Conservation (phyloP, 2,797 vertebrate genomes). For the Anabas testudineus region DNA sequence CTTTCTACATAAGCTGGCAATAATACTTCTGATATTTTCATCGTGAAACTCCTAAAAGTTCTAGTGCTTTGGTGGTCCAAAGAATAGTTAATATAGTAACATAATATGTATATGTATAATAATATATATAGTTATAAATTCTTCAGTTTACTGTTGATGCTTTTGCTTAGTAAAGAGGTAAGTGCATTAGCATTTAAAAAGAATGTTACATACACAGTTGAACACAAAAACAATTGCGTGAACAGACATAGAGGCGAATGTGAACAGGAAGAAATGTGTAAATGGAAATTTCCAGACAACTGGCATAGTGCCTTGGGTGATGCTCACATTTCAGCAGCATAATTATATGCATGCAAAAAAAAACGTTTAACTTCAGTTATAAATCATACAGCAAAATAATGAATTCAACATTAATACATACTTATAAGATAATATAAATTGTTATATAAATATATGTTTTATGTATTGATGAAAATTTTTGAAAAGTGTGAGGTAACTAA, state of each 20-base stretch:
- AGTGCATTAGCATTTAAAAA: background rate
- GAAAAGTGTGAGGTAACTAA: background rate
- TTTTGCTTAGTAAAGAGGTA: background rate
- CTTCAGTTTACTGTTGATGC: background rate
- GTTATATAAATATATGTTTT: constrained; percentile 1
- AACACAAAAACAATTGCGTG: background rate
- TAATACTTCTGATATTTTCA: constrained; percentile 21
- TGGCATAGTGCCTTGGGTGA: background rate
- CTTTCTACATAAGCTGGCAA: constrained; percentile 21
- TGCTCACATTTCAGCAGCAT: constrained; percentile 1
- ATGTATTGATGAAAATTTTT: too few relatives aligned
- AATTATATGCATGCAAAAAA: background rate
- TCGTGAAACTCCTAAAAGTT: constrained; percentile 1
- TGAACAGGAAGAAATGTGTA: background rate
- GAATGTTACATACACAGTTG: background rate
- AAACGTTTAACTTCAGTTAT: background rate
- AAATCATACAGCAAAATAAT: background rate
- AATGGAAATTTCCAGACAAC: background rate
- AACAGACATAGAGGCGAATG: background rate
- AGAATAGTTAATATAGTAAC: background rate
- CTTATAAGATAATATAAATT: background rate
- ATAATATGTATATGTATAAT: too few relatives aligned
- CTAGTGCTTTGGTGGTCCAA: constrained; percentile 3
- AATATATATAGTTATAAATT: background rate
- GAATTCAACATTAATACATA: constrained; percentile 1